Conservation (phyloP, 2,113 vertebrate species). For the Gymnarchus niloticus region DNA sequence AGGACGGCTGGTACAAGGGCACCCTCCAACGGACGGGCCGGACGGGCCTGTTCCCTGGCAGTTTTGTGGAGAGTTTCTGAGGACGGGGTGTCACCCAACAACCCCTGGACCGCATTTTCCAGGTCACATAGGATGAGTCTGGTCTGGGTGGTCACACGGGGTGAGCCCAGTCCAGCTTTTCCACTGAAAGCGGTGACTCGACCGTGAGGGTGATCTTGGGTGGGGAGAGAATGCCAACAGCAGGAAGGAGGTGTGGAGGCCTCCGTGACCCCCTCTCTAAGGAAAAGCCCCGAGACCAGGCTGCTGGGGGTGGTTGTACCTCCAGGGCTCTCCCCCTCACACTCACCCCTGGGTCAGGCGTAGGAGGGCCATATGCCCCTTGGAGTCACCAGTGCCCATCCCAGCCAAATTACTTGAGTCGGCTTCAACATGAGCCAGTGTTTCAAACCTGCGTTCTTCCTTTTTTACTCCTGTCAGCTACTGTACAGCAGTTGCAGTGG, state of each 20-base stretch:
- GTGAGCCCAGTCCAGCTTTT: no score
- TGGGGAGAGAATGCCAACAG: not conserved
- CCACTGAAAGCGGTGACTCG: not conserved
- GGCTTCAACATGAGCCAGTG: no score
- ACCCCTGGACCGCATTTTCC: not conserved
- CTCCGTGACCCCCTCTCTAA: not conserved
- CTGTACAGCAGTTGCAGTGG: slow-evolving; percentile 53
- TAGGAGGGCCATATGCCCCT: slow-evolving; percentile 56
- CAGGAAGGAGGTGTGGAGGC: not conserved
- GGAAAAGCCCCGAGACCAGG: not conserved
- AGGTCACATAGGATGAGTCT: no score
- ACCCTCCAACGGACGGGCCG: slow-evolving; percentile 91
- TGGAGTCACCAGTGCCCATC: slow-evolving; percentile 45
- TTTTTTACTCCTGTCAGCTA: slow-evolving; percentile 47
- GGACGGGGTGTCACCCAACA: slow-evolving; percentile 22
- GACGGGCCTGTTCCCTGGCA: slow-evolving; percentile 92
- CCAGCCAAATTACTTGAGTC: no score
- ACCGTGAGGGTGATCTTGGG: not conserved
- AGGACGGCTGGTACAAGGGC: slow-evolving; percentile 97
- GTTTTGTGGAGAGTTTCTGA: slow-evolving; percentile 97
- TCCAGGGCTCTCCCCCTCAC: slow-evolving; percentile 7
- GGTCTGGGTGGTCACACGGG: no score
- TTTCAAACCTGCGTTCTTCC: not conserved
- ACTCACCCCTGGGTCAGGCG: slow-evolving; percentile 28
- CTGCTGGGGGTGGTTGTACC: not conserved